A percentile compares a stretch with the other conserved stretches of the same genome.
These are phyloP conservation scores for Stictonetta naevosa DNA, from an alignment of 2,113 vertebrate species.

Conservation along the genomic window DNA sequence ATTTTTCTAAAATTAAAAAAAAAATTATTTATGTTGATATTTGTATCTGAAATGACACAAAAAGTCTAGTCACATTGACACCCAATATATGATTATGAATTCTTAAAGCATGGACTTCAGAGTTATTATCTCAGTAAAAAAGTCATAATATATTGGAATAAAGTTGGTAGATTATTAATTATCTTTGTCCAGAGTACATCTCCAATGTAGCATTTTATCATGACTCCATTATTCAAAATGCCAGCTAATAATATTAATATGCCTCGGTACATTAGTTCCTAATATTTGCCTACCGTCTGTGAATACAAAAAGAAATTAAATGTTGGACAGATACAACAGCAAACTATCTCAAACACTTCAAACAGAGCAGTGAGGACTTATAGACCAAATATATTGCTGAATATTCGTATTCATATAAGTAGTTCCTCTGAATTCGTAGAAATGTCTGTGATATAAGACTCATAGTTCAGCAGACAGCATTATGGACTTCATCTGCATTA, in stretches of 20 bases:
- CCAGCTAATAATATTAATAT: slow-evolving; percentile 46
- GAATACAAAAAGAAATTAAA: slow-evolving; percentile 56
- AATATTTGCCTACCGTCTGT: slow-evolving; percentile 45
- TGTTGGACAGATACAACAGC: slow-evolving; percentile 7
- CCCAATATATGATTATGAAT: not conserved
- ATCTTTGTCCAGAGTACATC: not conserved
- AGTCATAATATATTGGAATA: not conserved
- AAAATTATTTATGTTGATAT: not conserved
- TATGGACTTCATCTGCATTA: slow-evolving; percentile 33
- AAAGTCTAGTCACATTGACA: not conserved
- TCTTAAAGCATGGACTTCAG: not conserved
- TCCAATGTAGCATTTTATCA: not conserved
- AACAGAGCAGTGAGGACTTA: not conserved
- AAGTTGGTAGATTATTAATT: not conserved
- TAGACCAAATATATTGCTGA: not conserved
- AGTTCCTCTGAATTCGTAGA: not conserved
- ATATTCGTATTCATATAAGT: not conserved
- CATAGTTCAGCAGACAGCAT: slow-evolving; percentile 6
- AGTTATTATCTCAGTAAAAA: not conserved
- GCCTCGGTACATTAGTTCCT: slow-evolving; percentile 26
- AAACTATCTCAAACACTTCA: slow-evolving; percentile 23
- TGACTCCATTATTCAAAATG: slow-evolving; percentile 52
- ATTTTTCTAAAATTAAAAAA: not conserved
- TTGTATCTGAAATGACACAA: not conserved
- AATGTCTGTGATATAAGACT: not conserved